These are phyloP conservation scores for Ashinkailepas kermadecensis DNA, from an alignment of 2,888 invertebrate species.

Conservation along the genomic window DNA sequence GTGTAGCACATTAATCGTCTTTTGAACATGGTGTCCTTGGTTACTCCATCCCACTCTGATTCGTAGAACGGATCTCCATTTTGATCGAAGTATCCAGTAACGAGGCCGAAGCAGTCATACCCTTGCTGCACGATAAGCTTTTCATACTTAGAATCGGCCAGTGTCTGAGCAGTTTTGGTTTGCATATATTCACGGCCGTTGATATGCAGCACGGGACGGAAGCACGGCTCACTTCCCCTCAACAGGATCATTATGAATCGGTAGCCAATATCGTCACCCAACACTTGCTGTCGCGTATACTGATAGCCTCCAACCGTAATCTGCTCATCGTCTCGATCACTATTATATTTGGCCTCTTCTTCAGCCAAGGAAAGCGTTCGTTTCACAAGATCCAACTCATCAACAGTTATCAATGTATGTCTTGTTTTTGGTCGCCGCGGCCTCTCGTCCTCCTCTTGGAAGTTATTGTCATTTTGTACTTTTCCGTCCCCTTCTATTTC, in stretches of 20 bases:
- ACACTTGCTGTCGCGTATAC: background rate
- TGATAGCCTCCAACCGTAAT: background rate
- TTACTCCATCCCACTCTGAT: background rate
- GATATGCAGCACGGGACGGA: background rate
- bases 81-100: background rate
- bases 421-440: background rate
- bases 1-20: background rate
- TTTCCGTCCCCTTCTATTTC: background rate
- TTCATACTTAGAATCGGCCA: background rate
- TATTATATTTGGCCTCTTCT: background rate
- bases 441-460: no score
- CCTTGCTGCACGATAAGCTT: background rate
- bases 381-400: background rate
- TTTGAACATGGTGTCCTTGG: background rate
- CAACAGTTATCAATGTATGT: background rate
- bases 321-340: background rate
- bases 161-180: background rate
- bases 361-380: background rate
- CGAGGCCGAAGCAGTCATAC: background rate
- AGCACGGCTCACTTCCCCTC: background rate
- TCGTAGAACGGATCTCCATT: constrained; percentile 1
- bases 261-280: background rate
- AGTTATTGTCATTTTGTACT: background rate
- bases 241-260: background rate
- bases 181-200: background rate